phyloP scores from a whole-genome alignment of 2,888 invertebrate species.

The Digitonthophagus gazella region DNA sequence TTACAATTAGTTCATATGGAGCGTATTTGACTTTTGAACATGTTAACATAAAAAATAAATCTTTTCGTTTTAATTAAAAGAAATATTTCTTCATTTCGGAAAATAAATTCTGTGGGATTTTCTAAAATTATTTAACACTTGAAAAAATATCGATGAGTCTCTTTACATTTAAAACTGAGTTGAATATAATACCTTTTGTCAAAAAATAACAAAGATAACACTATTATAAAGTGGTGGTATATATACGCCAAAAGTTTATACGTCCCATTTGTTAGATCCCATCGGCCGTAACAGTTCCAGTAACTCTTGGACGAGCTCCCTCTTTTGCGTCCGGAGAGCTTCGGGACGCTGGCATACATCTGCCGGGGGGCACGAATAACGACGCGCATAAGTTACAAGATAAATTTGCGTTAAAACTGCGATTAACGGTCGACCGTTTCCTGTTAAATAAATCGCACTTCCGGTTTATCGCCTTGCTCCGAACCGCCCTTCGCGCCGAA shows the following conservation, averaged over 20 bases:
- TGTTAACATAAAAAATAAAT: too few species aligned
- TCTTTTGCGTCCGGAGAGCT: neutral
- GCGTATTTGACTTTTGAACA: too few species aligned
- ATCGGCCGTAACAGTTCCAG: neutral
- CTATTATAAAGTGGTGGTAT: neutral
- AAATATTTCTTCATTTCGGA: too few species aligned
- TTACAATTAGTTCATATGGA: too few species aligned
- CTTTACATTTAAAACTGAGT: too few species aligned
- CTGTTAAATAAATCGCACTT: neutral
- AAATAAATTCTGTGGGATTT: too few species aligned
- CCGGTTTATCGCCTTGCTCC: neutral
- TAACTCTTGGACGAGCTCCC: neutral
- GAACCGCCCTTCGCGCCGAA: neutral
- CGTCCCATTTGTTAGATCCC: neutral
- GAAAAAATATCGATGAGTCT: too few species aligned
- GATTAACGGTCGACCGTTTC: neutral
- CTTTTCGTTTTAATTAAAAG: too few species aligned
- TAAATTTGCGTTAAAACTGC: neutral
- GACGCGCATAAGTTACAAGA: neutral
- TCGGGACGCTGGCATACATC: neutral
- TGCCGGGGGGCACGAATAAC: neutral
- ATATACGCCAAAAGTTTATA: neutral
- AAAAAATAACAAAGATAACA: too few species aligned
- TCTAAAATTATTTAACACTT: too few species aligned
- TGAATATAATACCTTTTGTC: too few species aligned